phyloP scores from a whole-genome alignment of 2,888 invertebrate species.

The Tipula vernalis region DNA sequence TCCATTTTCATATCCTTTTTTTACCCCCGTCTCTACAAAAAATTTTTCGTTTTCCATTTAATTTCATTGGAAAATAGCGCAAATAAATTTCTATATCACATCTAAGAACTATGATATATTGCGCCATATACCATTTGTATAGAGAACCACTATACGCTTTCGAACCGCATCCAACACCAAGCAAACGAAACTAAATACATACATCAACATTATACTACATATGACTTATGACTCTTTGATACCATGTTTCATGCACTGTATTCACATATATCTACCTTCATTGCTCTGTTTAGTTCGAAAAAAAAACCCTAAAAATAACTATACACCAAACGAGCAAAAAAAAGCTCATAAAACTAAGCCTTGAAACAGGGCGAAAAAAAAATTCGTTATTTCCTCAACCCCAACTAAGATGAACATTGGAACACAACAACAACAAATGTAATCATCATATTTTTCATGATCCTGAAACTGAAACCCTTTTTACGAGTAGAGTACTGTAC shows the following conservation, averaged over 20 bases:
- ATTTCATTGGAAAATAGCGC: background rate
- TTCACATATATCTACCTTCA: background rate
- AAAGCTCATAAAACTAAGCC: background rate
- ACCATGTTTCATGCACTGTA: background rate
- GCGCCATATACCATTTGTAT: background rate
- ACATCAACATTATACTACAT: background rate
- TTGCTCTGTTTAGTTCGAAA: background rate
- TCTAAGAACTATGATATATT: slow-evolving; percentile 4
- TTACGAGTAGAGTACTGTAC: background rate
- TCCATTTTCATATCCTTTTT: background rate
- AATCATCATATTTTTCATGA: slow-evolving; percentile 4
- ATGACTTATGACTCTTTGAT: background rate
- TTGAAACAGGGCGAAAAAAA: background rate
- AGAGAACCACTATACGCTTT: background rate
- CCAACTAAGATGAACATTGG: background rate
- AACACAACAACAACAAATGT: background rate
- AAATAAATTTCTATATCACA: background rate
- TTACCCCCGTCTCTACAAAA: background rate
- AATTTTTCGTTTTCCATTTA: background rate
- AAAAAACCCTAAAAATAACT: background rate
- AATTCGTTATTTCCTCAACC: background rate
- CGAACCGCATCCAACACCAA: background rate
- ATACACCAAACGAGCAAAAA: background rate
- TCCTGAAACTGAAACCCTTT: background rate
- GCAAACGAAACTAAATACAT: background rate